These are phyloP conservation scores for Drosophila siamana DNA, from an alignment of 2,888 invertebrate species.

Conservation along the genomic window DNA sequence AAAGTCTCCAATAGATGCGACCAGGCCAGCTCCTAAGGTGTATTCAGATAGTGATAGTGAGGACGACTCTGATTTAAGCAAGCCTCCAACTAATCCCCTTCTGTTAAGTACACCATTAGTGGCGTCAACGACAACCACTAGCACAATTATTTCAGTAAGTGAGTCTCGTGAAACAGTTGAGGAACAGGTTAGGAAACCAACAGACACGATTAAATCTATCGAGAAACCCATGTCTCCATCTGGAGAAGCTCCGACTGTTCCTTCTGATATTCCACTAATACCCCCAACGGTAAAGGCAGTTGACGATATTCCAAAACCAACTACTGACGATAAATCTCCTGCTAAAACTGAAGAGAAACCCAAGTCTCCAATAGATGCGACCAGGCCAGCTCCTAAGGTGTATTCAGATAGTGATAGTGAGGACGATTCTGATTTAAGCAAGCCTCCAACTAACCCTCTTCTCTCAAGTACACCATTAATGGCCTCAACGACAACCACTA, in stretches of 20 bases:
- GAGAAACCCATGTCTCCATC: constrained; percentile 16
- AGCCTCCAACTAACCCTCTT: neutral
- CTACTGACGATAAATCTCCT: neutral
- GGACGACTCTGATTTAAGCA: constrained; percentile 12
- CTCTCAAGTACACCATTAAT: neutral
- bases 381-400: neutral
- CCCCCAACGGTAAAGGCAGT: neutral
- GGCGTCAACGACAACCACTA: neutral
- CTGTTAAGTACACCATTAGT: neutral
- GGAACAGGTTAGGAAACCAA: neutral
- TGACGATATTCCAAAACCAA: constrained; percentile 3
- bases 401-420: constrained; percentile 15
- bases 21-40: neutral
- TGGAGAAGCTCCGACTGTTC: constrained; percentile 9
- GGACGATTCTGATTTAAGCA: constrained; percentile 7
- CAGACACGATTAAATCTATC: neutral
- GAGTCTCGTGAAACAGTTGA: constrained; percentile 10
- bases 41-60: constrained; percentile 23
- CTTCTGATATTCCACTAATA: neutral
- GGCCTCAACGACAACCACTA: neutral
- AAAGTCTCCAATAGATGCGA: neutral
- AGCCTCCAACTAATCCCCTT: constrained; percentile 1
- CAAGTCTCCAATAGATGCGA: neutral
- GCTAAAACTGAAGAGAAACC: constrained; percentile 12
- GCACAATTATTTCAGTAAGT: constrained; percentile 2